Evolutionary conservation across 2,888 invertebrate species (phyloP).

Genomic region (Drosophila subsilvestris): DNA sequence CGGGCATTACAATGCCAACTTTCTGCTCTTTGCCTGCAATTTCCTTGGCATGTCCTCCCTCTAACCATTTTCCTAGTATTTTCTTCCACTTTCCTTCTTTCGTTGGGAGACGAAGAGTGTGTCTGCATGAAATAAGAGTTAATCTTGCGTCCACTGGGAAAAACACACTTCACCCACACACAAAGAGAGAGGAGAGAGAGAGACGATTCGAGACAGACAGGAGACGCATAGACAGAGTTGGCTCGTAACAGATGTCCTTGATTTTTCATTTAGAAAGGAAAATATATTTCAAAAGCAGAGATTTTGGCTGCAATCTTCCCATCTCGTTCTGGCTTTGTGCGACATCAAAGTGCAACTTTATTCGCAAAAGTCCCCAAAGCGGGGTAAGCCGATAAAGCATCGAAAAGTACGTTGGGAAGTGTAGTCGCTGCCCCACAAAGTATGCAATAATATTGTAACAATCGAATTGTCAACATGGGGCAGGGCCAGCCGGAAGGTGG

Average conservation of each 20-base stretch:
- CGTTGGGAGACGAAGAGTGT: slow-evolving; percentile 13
- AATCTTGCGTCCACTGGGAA: slow-evolving; percentile 73
- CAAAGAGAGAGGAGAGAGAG: slow-evolving; percentile 4
- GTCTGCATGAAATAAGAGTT: slow-evolving; percentile 72
- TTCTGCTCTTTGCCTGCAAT: slow-evolving; percentile 61
- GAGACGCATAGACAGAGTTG: slow-evolving; percentile 18
- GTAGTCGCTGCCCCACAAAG: slow-evolving; percentile 48
- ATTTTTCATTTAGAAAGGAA: slow-evolving; percentile 60
- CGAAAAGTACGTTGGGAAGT: slow-evolving; percentile 29
- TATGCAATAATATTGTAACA: slow-evolving; percentile 63
- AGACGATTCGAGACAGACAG: not conserved
- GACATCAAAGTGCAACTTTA: slow-evolving; percentile 72
- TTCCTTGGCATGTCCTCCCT: slow-evolving; percentile 41
- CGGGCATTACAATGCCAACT: slow-evolving; percentile 64
- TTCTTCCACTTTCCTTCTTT: slow-evolving; percentile 45
- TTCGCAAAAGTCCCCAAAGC: slow-evolving; percentile 56
- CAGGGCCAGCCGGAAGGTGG: not conserved
- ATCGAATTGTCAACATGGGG: slow-evolving; percentile 59
- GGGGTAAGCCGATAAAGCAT: slow-evolving; percentile 58
- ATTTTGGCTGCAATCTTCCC: slow-evolving; percentile 55
- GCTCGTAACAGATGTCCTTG: slow-evolving; percentile 69
- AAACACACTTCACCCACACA: slow-evolving; percentile 21
- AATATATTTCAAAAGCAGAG: slow-evolving; percentile 39
- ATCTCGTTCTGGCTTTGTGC: slow-evolving; percentile 32
- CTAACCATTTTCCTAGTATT: slow-evolving; percentile 16